These are phyloP conservation scores for Musca domestica DNA, from an alignment of 1,140 invertebrate species.

Conservation along the genomic window DNA sequence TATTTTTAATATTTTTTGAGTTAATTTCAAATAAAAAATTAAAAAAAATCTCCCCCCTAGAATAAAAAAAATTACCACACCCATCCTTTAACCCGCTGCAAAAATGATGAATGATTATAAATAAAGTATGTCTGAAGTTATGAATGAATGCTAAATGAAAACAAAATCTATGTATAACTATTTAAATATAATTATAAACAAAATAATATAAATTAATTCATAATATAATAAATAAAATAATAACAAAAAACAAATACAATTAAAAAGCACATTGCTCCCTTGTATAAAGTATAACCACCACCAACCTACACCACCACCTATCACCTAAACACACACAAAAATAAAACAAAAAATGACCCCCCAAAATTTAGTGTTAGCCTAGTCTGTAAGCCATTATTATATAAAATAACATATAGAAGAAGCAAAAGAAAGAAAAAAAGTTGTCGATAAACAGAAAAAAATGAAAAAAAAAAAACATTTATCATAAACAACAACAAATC, in stretches of 20 bases:
- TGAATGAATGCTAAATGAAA: no score
- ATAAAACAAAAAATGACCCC: constrained; percentile 13
- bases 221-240: constrained; percentile 23
- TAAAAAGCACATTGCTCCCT: constrained; percentile 9
- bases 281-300: constrained; percentile 6
- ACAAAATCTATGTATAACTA: no score
- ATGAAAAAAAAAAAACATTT: constrained; percentile 6
- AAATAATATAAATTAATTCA: constrained; percentile 19
- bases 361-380: constrained; percentile 26
- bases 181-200: no score
- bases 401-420: constrained; percentile 3
- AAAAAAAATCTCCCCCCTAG: no score
- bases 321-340: constrained; percentile 10
- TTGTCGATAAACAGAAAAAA: constrained; percentile 8
- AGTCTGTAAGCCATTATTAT: constrained; percentile 26
- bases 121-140: no score
- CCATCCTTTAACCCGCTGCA: no score
- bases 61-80: no score
- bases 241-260: constrained; percentile 17
- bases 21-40: no score
- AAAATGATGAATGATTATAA: no score
- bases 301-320: no score
- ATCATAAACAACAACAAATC: constrained; percentile 14
- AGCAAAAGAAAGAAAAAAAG: no score
- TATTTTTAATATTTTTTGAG: no score